phyloP scores from a whole-genome alignment of 2,113 vertebrate genomes.

The Spea bombifrons region DNA sequence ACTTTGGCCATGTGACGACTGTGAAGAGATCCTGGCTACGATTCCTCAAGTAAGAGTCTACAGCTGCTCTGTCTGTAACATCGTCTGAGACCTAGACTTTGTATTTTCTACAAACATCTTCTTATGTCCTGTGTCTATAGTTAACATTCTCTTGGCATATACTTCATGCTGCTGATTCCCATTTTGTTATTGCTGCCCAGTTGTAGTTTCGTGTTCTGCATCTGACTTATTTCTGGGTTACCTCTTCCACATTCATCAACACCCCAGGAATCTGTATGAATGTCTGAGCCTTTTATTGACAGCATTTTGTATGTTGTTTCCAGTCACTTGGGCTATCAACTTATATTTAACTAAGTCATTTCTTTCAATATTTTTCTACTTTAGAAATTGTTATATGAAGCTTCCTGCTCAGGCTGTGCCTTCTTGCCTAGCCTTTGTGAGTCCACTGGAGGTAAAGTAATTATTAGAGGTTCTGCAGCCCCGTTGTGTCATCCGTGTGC shows the following conservation, averaged over 20 bases:
- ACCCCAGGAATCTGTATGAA: not conserved
- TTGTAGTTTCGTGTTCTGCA: not conserved
- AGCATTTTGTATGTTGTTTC: not conserved
- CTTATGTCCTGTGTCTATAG: not conserved
- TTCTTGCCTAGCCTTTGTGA: slow-evolving; percentile 77
- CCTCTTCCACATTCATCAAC: too few relatives aligned
- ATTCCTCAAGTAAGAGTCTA: slow-evolving; percentile 84
- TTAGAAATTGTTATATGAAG: slow-evolving; percentile 68
- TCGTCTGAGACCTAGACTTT: not conserved
- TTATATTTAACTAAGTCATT: not conserved
- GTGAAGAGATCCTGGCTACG: slow-evolving; percentile 71
- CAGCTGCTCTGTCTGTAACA: not conserved
- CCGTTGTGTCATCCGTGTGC: too few relatives aligned
- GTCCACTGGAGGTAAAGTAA: slow-evolving; percentile 68
- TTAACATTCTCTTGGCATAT: not conserved
- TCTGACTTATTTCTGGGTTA: too few relatives aligned
- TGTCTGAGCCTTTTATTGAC: not conserved
- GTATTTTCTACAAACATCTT: not conserved
- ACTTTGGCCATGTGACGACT: slow-evolving; percentile 75
- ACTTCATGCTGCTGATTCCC: not conserved
- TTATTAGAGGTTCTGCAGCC: too few relatives aligned
- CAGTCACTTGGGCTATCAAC: not conserved
- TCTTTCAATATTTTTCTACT: not conserved
- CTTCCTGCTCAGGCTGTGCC: slow-evolving; percentile 90
- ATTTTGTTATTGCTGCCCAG: not conserved